Conservation (phyloP, 2,888 invertebrate species). For the Cordilura impudica region DNA sequence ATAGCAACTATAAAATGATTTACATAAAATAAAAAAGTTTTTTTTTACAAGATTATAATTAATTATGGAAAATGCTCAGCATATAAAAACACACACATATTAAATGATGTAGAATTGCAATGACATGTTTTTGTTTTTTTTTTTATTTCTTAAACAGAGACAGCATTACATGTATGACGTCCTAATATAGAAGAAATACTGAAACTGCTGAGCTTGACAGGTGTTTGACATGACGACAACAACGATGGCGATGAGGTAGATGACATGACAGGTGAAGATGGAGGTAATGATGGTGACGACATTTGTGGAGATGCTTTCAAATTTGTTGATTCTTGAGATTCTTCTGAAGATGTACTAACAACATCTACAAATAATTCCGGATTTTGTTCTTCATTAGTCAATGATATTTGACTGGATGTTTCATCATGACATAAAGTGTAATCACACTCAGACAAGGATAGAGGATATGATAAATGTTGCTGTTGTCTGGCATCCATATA, state of each 20-base stretch:
- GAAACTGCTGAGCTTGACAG: slow-evolving; percentile 72
- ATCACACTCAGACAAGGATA: slow-evolving; percentile 15
- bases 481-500: slow-evolving; percentile 18
- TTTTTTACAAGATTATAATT: background rate
- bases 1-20: background rate
- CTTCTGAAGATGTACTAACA: slow-evolving; percentile 66
- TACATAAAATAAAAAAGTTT: slow-evolving; percentile 6
- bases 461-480: background rate
- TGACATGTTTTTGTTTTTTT: too few species aligned
- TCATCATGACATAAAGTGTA: slow-evolving; percentile 35
- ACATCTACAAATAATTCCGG: slow-evolving; percentile 71
- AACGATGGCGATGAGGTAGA: slow-evolving; percentile 10
- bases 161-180: slow-evolving; percentile 36
- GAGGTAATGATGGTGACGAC: slow-evolving; percentile 58
- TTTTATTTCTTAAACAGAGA: slow-evolving; percentile 27
- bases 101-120: background rate
- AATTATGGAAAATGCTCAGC: slow-evolving; percentile 27
- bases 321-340: slow-evolving; percentile 25
- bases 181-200: slow-evolving; percentile 77
- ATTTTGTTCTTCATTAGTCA: slow-evolving; percentile 54
- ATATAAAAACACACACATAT: slow-evolving; percentile 1
- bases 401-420: slow-evolving; percentile 22
- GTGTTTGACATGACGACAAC: slow-evolving; percentile 57
- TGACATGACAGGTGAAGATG: background rate
- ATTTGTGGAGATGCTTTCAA: background rate